Base-by-base conservation (phyloP, 2,888 invertebrate genomes). In the Drosophila parthenogenetica region DNA sequence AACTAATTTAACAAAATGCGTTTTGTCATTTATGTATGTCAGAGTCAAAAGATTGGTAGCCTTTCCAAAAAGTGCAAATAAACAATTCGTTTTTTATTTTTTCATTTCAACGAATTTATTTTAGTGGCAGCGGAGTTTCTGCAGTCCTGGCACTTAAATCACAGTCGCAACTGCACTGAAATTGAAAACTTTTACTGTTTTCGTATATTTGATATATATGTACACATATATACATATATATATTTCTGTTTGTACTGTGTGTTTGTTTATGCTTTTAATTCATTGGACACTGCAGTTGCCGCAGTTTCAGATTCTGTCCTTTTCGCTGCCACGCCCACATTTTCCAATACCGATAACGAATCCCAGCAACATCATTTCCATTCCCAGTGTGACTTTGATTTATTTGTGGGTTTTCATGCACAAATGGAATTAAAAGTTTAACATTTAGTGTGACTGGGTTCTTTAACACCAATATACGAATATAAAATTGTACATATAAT, bases 391-490 rank as follows among this genome's bases (percentile, higher is more conserved):
- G 81, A 89, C 89, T 83, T 89, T 84, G 87, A 84, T 84, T 84
- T 89, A 84, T 89, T 87, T 84, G 87, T 67, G 70, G 79, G 73
- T 69, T 77, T 71, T 67, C 55, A 65, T 55, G 79, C 69, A 69
- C 82, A 81, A 84, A 87, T 87, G 83, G 89, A 84, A 84, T 89
- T 87, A 84, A 84, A 84, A 78, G 83, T 73, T 89, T 58, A 71
- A 83, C 87, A 73, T 71, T 68, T 51, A 46, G 53, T 32, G 48
- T 58, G 60, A 32, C 53, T 67, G 51, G 65, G 49, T 51, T 63
- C 70, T 63, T 72, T 70, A 70, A 79, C 66, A 70, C 13, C 3
- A 3, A 13, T 3, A 22, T 5, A 5, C 35, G 29, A 4, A 35
- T 48, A 60, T 48, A 60, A 68, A 51, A 61, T 43, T 65, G 70